phyloP scores from a whole-genome alignment of 2,797 vertebrate species.

The Carapus acus region DNA sequence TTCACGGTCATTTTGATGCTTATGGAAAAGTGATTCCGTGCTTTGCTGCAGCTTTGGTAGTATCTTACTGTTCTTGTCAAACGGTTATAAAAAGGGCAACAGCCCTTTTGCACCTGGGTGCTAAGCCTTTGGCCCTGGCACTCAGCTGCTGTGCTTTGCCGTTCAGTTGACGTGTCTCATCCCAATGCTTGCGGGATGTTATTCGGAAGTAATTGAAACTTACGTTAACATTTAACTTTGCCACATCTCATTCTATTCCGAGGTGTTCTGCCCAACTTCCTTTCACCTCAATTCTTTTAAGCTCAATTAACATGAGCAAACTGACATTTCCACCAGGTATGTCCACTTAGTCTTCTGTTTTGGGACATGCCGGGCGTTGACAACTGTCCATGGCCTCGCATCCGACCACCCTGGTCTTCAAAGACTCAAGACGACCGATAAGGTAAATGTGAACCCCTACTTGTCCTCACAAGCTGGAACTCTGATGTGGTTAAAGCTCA shows the following conservation, averaged over 20 bases:
- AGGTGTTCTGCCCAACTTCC: conserved; percentile 30
- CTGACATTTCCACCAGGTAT: conserved; percentile 50
- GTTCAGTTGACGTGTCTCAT: conserved; percentile 46
- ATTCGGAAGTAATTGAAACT: conserved; percentile 13
- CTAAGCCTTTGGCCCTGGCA: conserved; percentile 34
- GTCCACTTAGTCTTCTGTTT: conserved; percentile 67
- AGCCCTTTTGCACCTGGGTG: conserved; percentile 44
- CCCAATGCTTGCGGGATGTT: conserved; percentile 30
- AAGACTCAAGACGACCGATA: conserved; percentile 22
- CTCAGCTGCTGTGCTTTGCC: conserved; percentile 27
- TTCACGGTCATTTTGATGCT: conserved; percentile 33
- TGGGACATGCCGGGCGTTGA: conserved; percentile 61
- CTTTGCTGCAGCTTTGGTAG: conserved; percentile 21
- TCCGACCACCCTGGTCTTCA: conserved; percentile 56
- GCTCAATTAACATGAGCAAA: conserved; percentile 28
- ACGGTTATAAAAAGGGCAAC: conserved; percentile 16
- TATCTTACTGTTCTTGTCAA: conserved; percentile 27
- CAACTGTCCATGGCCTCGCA: conserved; percentile 36
- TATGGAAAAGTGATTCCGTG: conserved; percentile 30
- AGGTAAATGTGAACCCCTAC: conserved; percentile 25
- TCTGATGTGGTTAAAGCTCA: conserved; percentile 27
- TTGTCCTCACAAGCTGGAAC: conserved; percentile 39
- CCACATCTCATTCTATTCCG: conserved; percentile 26
- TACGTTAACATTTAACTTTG: background rate
- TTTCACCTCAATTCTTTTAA: conserved; percentile 18